These are phyloP conservation scores for Paracanthobrama guichenoti DNA, from an alignment of 2,113 vertebrate genomes.

Conservation along the genomic window DNA sequence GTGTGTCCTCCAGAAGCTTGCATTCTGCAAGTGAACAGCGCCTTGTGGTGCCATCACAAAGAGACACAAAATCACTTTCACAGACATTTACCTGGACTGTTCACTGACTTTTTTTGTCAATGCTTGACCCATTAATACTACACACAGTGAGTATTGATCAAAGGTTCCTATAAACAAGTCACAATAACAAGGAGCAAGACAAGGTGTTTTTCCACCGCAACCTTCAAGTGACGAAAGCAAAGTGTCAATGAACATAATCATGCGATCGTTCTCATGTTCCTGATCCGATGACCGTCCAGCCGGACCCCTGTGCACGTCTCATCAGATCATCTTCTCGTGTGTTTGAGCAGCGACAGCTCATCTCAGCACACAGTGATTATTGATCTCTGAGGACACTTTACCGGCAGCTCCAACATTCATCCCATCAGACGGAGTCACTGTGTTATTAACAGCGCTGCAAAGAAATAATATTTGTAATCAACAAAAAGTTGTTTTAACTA, in stretches of 20 bases:
- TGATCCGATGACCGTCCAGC: too few species aligned
- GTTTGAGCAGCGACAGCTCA: not conserved
- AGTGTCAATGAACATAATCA: not conserved
- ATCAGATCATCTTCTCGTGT: not conserved
- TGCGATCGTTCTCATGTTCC: not conserved
- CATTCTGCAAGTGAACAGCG: too few species aligned
- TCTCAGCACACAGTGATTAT: not conserved
- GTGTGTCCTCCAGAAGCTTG: too few species aligned
- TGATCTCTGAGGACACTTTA: slow-evolving; percentile 7
- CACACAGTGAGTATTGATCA: not conserved
- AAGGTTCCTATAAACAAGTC: not conserved
- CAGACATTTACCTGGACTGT: too few species aligned
- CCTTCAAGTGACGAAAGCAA: not conserved
- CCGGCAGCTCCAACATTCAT: not conserved
- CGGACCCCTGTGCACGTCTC: not conserved
- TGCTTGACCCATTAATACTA: too few species aligned
- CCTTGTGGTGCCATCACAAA: too few species aligned
- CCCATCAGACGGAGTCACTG: not conserved
- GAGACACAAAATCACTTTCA: too few species aligned
- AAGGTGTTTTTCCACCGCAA: not conserved
- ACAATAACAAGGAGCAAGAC: not conserved
- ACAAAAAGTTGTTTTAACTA: too few species aligned
- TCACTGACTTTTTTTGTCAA: too few species aligned
- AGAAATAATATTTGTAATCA: too few species aligned
- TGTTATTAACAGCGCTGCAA: too few species aligned